Evolutionary conservation across 2,797 vertebrate species (phyloP).

Genomic region (Alfaro cultratus): DNA sequence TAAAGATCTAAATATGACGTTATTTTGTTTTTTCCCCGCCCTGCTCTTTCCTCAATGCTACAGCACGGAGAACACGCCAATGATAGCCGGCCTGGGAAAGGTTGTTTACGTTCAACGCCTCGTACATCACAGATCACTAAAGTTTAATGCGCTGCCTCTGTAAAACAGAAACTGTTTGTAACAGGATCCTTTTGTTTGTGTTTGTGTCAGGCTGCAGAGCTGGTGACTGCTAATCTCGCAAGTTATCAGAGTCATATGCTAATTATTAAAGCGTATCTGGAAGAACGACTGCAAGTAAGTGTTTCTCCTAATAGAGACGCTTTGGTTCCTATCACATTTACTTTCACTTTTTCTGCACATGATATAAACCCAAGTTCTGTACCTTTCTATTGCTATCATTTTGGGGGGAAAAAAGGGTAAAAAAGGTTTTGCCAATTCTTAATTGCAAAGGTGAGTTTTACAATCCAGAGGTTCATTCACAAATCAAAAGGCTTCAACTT

Average conservation of each 20-base stretch:
- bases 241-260: conserved; percentile 86
- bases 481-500: neutral
- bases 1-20: neutral
- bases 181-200: conserved; percentile 18
- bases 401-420: too few relatives aligned
- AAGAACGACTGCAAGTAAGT: conserved; percentile 86
- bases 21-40: neutral
- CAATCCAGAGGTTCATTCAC: neutral
- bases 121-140: neutral
- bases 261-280: conserved; percentile 86
- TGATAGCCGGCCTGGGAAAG: conserved; percentile 97
- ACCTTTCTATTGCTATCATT: too few relatives aligned
- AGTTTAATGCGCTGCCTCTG: neutral
- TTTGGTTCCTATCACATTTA: neutral
- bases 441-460: neutral
- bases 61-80: conserved; percentile 97
- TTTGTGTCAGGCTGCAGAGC: conserved; percentile 87
- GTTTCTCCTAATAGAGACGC: neutral
- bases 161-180: neutral
- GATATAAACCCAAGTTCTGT: neutral
- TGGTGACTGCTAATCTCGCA: conserved; percentile 85
- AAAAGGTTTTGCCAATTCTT: too few relatives aligned
- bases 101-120: conserved; percentile 64
- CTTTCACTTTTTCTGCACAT: neutral
- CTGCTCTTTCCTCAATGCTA: conserved; percentile 51